Percentiles rank a stretch among this genome's conserved stretches.
phyloP scores from a whole-genome alignment of 92 coral and sea anemone genomes.

The Zoanthus sansibaricus region DNA sequence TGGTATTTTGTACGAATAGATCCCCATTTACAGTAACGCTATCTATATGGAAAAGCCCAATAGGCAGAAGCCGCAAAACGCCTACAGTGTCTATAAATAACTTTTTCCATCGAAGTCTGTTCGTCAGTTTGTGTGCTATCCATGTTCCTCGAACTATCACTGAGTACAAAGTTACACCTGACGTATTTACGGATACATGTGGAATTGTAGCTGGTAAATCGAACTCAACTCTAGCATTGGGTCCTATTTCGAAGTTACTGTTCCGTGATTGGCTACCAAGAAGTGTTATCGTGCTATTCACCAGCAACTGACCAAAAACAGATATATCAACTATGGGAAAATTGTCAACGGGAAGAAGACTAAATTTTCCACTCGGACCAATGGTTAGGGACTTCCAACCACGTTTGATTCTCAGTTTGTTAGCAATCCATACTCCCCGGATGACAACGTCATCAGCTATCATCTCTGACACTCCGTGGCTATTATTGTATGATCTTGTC shows the following conservation, averaged over 20 bases:
- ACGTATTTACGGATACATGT: not conserved
- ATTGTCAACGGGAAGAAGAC: slow-evolving; percentile 62
- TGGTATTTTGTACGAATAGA: slow-evolving; percentile 68
- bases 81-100: slow-evolving; percentile 66
- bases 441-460: slow-evolving; percentile 70
- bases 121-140: slow-evolving; percentile 57
- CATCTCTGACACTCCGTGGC: slow-evolving; percentile 17
- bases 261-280: slow-evolving; percentile 71
- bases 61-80: slow-evolving; percentile 59
- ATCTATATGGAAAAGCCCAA: slow-evolving; percentile 62
- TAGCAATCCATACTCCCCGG: slow-evolving; percentile 68
- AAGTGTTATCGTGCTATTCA: slow-evolving; percentile 70
- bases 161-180: slow-evolving; percentile 5
- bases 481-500: not conserved
- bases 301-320: slow-evolving; percentile 65
- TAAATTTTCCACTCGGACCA: slow-evolving; percentile 56
- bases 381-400: slow-evolving; percentile 79
- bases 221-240: slow-evolving; percentile 65
- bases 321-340: slow-evolving; percentile 59
- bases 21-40: slow-evolving; percentile 66
- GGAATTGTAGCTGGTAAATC: slow-evolving; percentile 34
- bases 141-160: slow-evolving; percentile 30
- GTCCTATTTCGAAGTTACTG: slow-evolving; percentile 60
- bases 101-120: slow-evolving; percentile 71
- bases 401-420: slow-evolving; percentile 70